A percentile compares a stretch with the other conserved stretches of the same genome.
These are phyloP conservation scores for Phrynocephalus versicolor DNA, from an alignment of 2,113 vertebrate genomes.

Conservation along the genomic window DNA sequence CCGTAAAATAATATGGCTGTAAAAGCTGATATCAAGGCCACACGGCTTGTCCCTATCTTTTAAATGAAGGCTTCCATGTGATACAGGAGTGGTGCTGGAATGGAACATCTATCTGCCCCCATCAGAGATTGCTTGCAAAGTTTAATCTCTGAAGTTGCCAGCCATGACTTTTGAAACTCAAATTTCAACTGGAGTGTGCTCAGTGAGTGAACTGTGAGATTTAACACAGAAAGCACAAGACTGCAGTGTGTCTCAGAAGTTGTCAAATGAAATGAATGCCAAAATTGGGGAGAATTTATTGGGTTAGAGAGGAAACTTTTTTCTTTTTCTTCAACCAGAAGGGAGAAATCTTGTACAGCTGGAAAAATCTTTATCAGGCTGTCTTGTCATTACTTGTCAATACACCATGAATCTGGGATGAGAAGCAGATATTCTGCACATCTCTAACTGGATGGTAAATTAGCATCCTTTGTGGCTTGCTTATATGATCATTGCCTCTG, in stretches of 20 bases:
- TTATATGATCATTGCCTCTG: no score
- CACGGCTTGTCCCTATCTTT: conserved; percentile 44
- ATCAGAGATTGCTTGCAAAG: conserved; percentile 46
- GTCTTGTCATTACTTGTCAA: no score
- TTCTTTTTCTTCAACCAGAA: no score
- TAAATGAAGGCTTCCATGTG: conserved; percentile 48
- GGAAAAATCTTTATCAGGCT: no score
- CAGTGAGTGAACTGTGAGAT: conserved; percentile 60
- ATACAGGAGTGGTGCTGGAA: conserved; percentile 45
- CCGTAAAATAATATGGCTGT: conserved; percentile 38
- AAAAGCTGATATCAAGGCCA: conserved; percentile 47
- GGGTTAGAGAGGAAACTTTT: no score
- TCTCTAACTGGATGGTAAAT: no score
- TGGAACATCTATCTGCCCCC: conserved; percentile 46
- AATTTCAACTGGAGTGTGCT: conserved; percentile 33
- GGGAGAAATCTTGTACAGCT: no score
- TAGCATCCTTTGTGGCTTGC: no score
- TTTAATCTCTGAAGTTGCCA: conserved; percentile 54
- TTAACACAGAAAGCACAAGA: conserved; percentile 48
- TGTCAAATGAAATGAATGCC: no score
- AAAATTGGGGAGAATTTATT: no score
- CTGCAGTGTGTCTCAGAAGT: conserved; percentile 19
- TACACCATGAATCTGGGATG: no score
- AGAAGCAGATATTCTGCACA: no score
- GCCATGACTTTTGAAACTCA: conserved; percentile 52